These are phyloP conservation scores for Aphrophora alni DNA, from an alignment of 2,888 invertebrate genomes.

Conservation along the genomic window DNA sequence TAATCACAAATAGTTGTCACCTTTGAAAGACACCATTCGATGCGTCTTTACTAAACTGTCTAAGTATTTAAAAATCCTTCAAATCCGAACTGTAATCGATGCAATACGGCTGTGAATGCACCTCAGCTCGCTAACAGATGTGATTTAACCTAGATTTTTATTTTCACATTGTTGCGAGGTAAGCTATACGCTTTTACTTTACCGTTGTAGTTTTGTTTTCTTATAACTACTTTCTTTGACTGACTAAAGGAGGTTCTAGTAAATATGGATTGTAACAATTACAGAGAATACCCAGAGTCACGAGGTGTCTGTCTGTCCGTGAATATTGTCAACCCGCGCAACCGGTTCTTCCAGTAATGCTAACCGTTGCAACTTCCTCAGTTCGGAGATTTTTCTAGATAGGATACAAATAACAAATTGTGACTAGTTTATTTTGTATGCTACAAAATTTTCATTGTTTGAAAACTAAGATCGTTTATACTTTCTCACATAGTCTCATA, in stretches of 20 bases:
- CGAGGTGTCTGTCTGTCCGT: neutral
- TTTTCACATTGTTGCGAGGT: constrained; percentile 29
- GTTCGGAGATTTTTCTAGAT: no score
- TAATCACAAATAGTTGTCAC: neutral
- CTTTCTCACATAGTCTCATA: no score
- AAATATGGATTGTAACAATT: constrained; percentile 6
- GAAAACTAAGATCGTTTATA: no score
- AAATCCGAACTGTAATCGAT: neutral
- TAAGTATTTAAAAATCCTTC: neutral
- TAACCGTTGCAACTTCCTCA: neutral
- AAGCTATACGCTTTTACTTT: neutral
- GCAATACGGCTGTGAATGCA: neutral
- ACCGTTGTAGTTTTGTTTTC: neutral
- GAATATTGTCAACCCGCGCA: neutral
- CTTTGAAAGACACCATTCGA: neutral
- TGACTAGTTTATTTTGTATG: no score
- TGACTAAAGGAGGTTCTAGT: neutral
- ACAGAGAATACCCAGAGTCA: no score
- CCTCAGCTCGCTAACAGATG: constrained; percentile 14
- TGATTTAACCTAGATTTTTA: constrained; percentile 35
- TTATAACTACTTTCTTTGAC: neutral
- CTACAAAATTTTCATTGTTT: no score
- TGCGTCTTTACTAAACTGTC: neutral
- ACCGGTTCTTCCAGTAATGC: neutral
- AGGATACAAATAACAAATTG: no score